These are phyloP conservation scores for Scrobipalpa atriplicella DNA, from an alignment of 2,888 invertebrate species.

Conservation along the genomic window DNA sequence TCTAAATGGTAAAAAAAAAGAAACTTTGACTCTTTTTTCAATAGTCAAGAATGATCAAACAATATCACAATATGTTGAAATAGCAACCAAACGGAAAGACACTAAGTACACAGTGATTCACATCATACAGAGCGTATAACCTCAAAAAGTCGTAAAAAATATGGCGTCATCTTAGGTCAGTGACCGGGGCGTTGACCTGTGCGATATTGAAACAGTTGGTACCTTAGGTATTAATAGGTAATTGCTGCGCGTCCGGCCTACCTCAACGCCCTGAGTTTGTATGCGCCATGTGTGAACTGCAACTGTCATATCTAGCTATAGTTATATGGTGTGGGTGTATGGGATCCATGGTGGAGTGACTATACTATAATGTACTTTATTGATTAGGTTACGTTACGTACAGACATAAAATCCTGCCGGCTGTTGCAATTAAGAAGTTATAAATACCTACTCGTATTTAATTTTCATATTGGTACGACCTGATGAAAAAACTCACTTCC, in stretches of 20 bases:
- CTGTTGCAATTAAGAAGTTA: too few relatives aligned
- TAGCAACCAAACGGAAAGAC: background rate
- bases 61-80: background rate
- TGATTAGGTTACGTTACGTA: too few relatives aligned
- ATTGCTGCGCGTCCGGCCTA: slow-evolving; percentile 57
- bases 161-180: slow-evolving; percentile 58
- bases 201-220: slow-evolving; percentile 37
- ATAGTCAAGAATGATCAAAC: background rate
- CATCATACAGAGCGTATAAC: slow-evolving; percentile 20
- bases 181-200: slow-evolving; percentile 62
- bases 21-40: background rate
- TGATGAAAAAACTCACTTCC: too few relatives aligned
- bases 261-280: slow-evolving; percentile 56
- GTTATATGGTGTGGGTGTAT: background rate
- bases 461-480: too few relatives aligned
- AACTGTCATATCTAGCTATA: slow-evolving; percentile 4
- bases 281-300: slow-evolving; percentile 41
- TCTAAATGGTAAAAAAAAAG: background rate
- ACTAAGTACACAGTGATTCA: slow-evolving; percentile 6
- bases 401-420: too few relatives aligned
- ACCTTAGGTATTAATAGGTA: slow-evolving; percentile 43
- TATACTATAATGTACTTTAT: background rate
- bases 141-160: slow-evolving; percentile 42
- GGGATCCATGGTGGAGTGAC: background rate
- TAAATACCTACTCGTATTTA: too few relatives aligned